A percentile compares a stretch with the other conserved stretches of the same genome.
phyloP scores from a whole-genome alignment of 2,113 vertebrate genomes.

The Vicugna pacos region DNA sequence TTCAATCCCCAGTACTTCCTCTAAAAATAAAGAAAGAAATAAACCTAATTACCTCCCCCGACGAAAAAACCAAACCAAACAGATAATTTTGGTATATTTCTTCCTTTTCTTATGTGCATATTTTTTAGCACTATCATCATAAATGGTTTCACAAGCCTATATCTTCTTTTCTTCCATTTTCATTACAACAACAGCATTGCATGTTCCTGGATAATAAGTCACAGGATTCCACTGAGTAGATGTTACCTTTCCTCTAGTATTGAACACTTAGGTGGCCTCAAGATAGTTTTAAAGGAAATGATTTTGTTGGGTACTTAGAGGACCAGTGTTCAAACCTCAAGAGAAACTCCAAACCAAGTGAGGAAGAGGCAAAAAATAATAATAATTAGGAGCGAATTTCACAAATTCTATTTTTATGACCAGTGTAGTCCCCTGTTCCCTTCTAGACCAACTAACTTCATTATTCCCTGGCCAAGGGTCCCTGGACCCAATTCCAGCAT shows the following conservation, averaged over 20 bases:
- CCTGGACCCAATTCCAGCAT: background rate
- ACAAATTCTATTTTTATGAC: background rate
- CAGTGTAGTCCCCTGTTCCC: background rate
- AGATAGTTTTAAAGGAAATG: background rate
- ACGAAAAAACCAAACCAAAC: too few relatives aligned
- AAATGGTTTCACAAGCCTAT: background rate
- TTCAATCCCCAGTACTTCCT: too few relatives aligned
- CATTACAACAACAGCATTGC: conserved; percentile 13
- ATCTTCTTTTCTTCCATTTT: background rate
- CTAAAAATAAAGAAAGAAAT: too few relatives aligned
- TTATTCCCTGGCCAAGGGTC: background rate
- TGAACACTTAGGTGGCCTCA: background rate
- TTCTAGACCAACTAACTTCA: background rate
- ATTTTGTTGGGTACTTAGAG: background rate
- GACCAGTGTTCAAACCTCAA: background rate
- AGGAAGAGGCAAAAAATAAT: background rate
- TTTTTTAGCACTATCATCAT: background rate
- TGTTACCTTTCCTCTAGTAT: background rate
- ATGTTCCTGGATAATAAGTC: background rate
- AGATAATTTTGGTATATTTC: background rate
- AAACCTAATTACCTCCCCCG: too few relatives aligned
- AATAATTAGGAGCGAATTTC: background rate
- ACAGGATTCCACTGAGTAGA: background rate
- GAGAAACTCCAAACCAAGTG: background rate
- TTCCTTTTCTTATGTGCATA: background rate